phyloP scores from a whole-genome alignment of 2,797 vertebrate genomes.

The Chiroxiphia lanceolata region DNA sequence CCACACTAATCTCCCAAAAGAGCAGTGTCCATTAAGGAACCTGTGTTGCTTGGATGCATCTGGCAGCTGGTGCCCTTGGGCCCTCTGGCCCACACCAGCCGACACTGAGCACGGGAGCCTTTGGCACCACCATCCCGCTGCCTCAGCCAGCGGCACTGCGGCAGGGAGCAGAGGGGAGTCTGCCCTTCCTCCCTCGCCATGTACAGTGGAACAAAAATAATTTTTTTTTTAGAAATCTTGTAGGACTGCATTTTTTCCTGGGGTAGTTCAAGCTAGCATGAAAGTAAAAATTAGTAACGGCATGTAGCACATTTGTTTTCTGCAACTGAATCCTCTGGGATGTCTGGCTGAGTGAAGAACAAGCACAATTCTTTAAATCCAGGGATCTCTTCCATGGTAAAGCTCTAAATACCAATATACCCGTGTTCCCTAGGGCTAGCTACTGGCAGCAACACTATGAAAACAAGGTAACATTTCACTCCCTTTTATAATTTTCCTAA shows the following conservation, averaged over 20 bases:
- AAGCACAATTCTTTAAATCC: not conserved
- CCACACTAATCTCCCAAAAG: not conserved
- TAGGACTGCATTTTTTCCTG: not conserved
- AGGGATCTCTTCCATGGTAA: not conserved
- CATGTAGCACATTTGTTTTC: not conserved
- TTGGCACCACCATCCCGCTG: accelerated
- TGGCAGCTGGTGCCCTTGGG: not conserved
- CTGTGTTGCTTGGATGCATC: accelerated
- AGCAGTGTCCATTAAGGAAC: not conserved
- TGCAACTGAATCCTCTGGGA: not conserved
- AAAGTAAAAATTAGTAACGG: not conserved
- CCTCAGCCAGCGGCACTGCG: accelerated
- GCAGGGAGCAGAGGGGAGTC: not conserved
- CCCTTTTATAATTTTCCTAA: not conserved
- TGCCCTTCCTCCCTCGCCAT: accelerated
- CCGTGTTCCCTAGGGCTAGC: not conserved
- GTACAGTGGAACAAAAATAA: accelerated
- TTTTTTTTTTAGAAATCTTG: not conserved
- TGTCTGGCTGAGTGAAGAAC: not conserved
- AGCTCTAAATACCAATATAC: not conserved
- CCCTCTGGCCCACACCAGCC: accelerated
- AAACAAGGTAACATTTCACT: not conserved
- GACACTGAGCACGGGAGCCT: accelerated
- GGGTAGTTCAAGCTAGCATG: not conserved
- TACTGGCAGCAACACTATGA: not conserved